These are phyloP conservation scores for Penaeus indicus DNA, from an alignment of 1,140 invertebrate species.

Conservation along the genomic window DNA sequence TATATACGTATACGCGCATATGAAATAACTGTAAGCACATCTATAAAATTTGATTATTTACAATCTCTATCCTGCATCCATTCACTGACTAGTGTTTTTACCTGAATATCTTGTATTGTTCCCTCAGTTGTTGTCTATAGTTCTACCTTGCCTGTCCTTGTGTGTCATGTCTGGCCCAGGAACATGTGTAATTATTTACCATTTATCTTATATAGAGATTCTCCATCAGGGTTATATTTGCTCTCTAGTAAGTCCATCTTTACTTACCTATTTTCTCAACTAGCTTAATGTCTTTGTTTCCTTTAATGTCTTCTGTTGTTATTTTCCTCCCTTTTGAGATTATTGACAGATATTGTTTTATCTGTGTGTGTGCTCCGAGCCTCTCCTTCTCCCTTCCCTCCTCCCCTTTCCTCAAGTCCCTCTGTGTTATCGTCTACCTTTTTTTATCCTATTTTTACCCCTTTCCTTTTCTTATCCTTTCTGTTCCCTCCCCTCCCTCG, in stretches of 20 bases:
- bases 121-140: no score
- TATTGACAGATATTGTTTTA: neutral
- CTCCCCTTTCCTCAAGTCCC: neutral
- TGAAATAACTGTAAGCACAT: no score
- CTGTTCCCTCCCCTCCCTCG: neutral
- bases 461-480: neutral
- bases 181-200: no score
- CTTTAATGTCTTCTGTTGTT: neutral
- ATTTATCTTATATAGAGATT: no score
- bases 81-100: no score
- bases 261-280: neutral
- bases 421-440: neutral
- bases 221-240: no score
- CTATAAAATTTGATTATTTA: no score
- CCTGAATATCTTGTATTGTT: no score
- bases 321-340: neutral
- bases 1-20: neutral
- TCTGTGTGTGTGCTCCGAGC: constrained; percentile 3
- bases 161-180: no score
- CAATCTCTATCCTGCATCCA: no score
- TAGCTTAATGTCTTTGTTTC: neutral
- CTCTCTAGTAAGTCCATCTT: no score
- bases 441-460: neutral
- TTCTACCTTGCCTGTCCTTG: no score
- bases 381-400: neutral